phyloP scores from a whole-genome alignment of 2,888 invertebrate genomes.

The Automeris io region DNA sequence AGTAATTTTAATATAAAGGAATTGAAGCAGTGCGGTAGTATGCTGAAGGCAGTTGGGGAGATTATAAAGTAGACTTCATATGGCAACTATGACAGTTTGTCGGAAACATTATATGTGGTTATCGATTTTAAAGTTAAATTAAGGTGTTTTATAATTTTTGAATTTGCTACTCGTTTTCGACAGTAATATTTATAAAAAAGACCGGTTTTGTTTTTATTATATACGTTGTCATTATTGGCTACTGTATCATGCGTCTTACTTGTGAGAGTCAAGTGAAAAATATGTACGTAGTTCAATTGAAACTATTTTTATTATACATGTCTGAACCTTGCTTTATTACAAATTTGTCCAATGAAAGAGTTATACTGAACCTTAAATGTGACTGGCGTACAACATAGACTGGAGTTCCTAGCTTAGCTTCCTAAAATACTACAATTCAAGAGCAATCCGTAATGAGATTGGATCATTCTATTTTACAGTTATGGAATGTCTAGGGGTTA shows the following conservation, averaged over 20 bases:
- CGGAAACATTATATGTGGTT: conserved; percentile 5
- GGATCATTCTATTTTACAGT: too few relatives aligned
- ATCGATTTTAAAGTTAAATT: conserved; percentile 5
- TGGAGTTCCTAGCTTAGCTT: too few relatives aligned
- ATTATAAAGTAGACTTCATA: conserved; percentile 3
- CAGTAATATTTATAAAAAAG: neutral
- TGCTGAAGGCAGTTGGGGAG: conserved; percentile 7
- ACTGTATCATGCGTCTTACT: neutral
- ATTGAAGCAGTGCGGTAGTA: conserved; percentile 1
- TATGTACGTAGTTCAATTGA: neutral
- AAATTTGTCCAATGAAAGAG: neutral
- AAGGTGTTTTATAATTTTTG: neutral
- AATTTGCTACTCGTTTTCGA: conserved; percentile 1
- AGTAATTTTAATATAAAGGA: neutral
- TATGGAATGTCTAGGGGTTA: too few relatives aligned
- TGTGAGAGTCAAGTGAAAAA: neutral
- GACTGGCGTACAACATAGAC: too few relatives aligned
- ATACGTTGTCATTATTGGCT: neutral
- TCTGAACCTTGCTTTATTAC: neutral
- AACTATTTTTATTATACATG: neutral
- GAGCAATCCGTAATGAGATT: too few relatives aligned
- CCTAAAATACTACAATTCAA: too few relatives aligned
- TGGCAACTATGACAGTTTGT: conserved; percentile 4
- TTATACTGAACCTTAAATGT: neutral
- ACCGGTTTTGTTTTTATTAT: neutral